phyloP scores from a whole-genome alignment of 2,113 vertebrate genomes.

The Melanostigma gelatinosum region DNA sequence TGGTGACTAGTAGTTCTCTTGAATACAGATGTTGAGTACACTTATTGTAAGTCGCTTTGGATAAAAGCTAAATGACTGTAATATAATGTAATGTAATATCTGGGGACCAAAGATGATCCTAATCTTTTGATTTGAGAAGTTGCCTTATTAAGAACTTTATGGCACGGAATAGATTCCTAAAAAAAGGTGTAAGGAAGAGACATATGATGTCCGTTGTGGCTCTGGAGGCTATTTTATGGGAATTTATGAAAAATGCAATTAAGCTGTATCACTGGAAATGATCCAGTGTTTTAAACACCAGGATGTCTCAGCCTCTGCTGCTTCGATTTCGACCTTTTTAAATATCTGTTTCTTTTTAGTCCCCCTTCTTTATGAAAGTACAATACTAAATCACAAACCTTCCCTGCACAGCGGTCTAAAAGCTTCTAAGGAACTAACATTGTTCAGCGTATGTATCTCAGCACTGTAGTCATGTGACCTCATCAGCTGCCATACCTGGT shows the following conservation, averaged over 20 bases:
- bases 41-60: too few relatives aligned
- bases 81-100: too few relatives aligned
- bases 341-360: background rate
- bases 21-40: too few relatives aligned
- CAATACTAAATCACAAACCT: background rate
- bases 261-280: background rate
- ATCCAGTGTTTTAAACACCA: background rate
- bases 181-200: background rate
- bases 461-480: background rate
- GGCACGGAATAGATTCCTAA: background rate
- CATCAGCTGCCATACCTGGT: background rate
- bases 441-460: too few relatives aligned
- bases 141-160: background rate
- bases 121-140: background rate
- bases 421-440: background rate
- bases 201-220: background rate
- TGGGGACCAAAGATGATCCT: background rate
- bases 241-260: background rate
- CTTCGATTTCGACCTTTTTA: background rate
- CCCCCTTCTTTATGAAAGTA: background rate
- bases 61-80: too few relatives aligned
- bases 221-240: background rate
- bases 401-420: background rate
- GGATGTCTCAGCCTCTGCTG: background rate
- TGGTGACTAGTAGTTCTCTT: too few relatives aligned